Conservation (phyloP, 2,888 invertebrate genomes). For the Steinernema hermaphroditum region DNA sequence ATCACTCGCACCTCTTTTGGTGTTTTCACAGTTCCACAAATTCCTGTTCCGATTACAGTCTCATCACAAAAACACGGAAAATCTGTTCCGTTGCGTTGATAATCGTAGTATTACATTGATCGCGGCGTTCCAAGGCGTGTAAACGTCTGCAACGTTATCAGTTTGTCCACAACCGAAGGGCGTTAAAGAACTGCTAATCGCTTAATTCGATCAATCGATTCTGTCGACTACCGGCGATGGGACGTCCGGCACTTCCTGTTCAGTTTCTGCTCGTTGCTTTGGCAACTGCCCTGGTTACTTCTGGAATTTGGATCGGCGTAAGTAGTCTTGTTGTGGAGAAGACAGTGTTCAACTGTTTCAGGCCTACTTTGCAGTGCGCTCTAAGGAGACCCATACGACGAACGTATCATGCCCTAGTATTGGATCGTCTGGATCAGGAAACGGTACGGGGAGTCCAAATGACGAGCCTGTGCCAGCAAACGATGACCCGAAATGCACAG, state of each 20-base stretch:
- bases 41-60: too few relatives aligned
- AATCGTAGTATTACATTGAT: too few relatives aligned
- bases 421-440: not conserved
- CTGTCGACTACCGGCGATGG: not conserved
- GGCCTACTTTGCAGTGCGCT: conserved; percentile 10
- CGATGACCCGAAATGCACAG: not conserved
- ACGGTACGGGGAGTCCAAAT: not conserved
- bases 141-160: not conserved
- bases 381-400: not conserved
- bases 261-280: not conserved
- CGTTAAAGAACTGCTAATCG: conserved; percentile 2
- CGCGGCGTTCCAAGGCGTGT: too few relatives aligned
- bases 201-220: not conserved
- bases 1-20: too few relatives aligned
- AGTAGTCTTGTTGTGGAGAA: not conserved
- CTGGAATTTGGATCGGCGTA: conserved; percentile 8
- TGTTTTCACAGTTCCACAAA: too few relatives aligned
- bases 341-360: not conserved
- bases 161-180: not conserved
- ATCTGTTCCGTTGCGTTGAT: too few relatives aligned
- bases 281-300: not conserved
- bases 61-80: too few relatives aligned
- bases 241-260: not conserved
- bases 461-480: not conserved
- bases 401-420: not conserved